Base-by-base conservation (phyloP, 2,797 vertebrate genomes). In the Notolabrus celidotus region DNA sequence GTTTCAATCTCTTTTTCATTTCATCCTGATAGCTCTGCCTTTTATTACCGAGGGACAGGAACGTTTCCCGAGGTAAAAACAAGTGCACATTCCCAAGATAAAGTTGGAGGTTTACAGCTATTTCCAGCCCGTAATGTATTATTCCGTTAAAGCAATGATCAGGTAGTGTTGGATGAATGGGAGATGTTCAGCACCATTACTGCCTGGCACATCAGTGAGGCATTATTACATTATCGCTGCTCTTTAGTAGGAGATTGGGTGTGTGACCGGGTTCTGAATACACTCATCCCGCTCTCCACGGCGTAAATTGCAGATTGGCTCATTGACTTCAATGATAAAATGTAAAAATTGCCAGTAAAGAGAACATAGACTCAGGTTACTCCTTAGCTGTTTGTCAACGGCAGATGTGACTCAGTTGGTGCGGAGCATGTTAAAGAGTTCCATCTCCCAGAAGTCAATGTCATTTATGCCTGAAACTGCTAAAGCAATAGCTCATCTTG, bases 251-350 rank as follows among this genome's bases (percentile, higher is more conserved):
- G 95, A 94, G 95, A 96, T 96, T 96, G 95, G 96, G 92, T 95
- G 95, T 95, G 94, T 95, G 96, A 96, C 96, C 96, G 95, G 94
- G 96, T 94, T 96, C 95, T 95, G 94, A 95, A 96, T 95, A 96
- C 95, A 96, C 95, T 97, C 95, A 96, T 96, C 95, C 96, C 92
- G 95, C 94, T 94, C 94, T 95, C 92, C 93, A 94, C 94, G 94
- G 95, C 94, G 94, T 95, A 96, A 96, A 97, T 96, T 96, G 95
- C 95, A 95, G 95, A 95, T 94, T 94, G 96, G 95, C 96, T 97
- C 96, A 97, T 97, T 96, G 96, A 96, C 95, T 97, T 96, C 95
- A 96, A 96, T 96, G 95, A 96, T 96, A 95, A 96, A 96, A 96
- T 96, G 96, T 96, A 95, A 96, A 94, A 96, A 96, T 96, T 95